phyloP scores from a whole-genome alignment of 2,888 invertebrate genomes.

The Brassicogethes aeneus region DNA sequence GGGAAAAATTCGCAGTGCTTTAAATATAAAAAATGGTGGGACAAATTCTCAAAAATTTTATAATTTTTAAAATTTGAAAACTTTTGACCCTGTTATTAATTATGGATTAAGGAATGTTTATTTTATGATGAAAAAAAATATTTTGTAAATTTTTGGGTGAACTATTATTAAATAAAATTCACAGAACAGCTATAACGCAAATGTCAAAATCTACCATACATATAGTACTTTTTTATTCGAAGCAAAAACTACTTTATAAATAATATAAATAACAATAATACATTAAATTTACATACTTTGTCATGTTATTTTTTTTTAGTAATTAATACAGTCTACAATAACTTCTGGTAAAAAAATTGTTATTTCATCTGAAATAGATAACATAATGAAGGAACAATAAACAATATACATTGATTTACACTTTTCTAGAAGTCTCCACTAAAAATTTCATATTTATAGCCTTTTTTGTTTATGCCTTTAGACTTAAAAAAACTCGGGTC shows the following conservation, averaged over 20 bases:
- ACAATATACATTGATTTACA: background rate
- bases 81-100: too few species aligned
- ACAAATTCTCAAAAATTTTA: too few species aligned
- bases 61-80: too few species aligned
- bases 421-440: background rate
- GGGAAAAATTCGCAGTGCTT: too few species aligned
- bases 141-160: too few species aligned
- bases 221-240: too few species aligned
- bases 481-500: background rate
- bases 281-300: slow-evolving; percentile 14
- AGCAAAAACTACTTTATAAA: background rate
- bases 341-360: background rate
- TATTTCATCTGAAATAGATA: background rate
- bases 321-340: slow-evolving; percentile 9
- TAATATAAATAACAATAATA: slow-evolving; percentile 9
- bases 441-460: slow-evolving; percentile 2
- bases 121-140: too few species aligned
- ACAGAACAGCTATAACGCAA: background rate
- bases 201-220: background rate
- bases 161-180: too few species aligned
- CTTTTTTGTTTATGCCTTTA: background rate
- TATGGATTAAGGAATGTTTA: too few species aligned
- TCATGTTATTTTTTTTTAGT: slow-evolving; percentile 15
- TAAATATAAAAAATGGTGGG: too few species aligned
- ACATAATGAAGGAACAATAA: slow-evolving; percentile 9